Evolutionary conservation across 2,113 vertebrate genomes (phyloP), one percentile per base, ranked within the genome.

Genomic region (Caloenas nicobarica): DNA sequence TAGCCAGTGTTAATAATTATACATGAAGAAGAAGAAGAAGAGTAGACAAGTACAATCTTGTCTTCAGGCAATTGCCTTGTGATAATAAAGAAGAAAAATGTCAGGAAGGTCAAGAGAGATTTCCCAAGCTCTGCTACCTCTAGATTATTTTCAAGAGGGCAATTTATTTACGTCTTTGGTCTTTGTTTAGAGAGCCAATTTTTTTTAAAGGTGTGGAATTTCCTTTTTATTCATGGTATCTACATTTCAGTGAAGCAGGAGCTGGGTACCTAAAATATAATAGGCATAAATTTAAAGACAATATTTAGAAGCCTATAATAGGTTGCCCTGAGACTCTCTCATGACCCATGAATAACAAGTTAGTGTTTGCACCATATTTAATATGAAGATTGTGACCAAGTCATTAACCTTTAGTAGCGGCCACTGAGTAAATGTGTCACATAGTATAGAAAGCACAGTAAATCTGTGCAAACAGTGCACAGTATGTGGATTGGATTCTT

Each of bases 341-440:
- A 69, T 79, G 81, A 94, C 78, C 81, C 54, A 53, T 89, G 86
- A 95, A 91, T 61, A 95, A 85, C 57, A 92, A 91, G 57, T 69
- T 81, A 72, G 70, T 46, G 24, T 95, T 91, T 69, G 74, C 24
- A 85, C 61, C 57, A 73, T 76, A 87, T 92, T 87, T 95, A 93
- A 89, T 82, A 87, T 70, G 65, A 95, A 93, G 84, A 95, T 38
- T 80, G 89, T 91, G 87, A 94, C 93, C 84, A 51, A 72, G 42
- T 19, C 34, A 4, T 94, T 95, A 95, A 89, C 95, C 91, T 97
- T 92, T 91, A 79, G 56, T 54, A 71, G 61, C 0, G 1, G 66
- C 42, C 89, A 65, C 57, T 57, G 70, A 92, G 40, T 85, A 91
- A 96, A 92, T 61, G 61, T 92, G 94, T 80, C 86, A 88, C 44